Evolutionary conservation across 2,888 invertebrate species (phyloP), one percentile per base, ranked within the genome.

Genomic region (Agrilus mali): DNA sequence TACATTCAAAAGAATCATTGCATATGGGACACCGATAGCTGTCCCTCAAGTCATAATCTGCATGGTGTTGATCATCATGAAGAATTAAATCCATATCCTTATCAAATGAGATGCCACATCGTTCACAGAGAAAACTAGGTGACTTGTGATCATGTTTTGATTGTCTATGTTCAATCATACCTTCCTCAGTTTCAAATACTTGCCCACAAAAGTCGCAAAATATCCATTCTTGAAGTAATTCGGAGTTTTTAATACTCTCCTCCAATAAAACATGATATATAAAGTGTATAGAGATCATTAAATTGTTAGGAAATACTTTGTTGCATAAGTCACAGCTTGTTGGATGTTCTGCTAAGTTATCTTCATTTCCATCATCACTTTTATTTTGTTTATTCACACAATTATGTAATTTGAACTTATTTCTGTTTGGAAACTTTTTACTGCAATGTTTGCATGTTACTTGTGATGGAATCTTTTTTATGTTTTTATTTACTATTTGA

Each of bases 1-100:
- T 51, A 20, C 51, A 44, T 6, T 47, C 38, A 43, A 58, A 60
- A 10, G 47, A 49, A 43, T 49, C 49, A 38, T 50, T 49, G 50
- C 60, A 60, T 34, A 52, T 52, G 35, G 55, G 56, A 50, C 60
- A 60, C 38, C 40, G 47, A 34, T 50, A 53, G 39, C 41, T 45
- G 36, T 46, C 45, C 15, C 47, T 44, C 40, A 53, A 47, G 13
- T 47, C 47, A 38, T 53, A 52, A 5, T 52, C 48, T 34, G 33
- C 32, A 36, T 43, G 16, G 33, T 36, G 13, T 14, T 42, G 14
- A 17, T 42, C 38, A 33, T 48, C 41, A 40, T 52, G 52, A 34
- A 42, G 42, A 15, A 52, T 36, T 12, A 50, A 41, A 40, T 45
- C 37, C 17, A 46, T 27, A 46, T 53, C 48, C 31, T 38, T 47